Evolutionary conservation across 2,113 vertebrate genomes (phyloP).

Genomic region (Emydura subglobosa): DNA sequence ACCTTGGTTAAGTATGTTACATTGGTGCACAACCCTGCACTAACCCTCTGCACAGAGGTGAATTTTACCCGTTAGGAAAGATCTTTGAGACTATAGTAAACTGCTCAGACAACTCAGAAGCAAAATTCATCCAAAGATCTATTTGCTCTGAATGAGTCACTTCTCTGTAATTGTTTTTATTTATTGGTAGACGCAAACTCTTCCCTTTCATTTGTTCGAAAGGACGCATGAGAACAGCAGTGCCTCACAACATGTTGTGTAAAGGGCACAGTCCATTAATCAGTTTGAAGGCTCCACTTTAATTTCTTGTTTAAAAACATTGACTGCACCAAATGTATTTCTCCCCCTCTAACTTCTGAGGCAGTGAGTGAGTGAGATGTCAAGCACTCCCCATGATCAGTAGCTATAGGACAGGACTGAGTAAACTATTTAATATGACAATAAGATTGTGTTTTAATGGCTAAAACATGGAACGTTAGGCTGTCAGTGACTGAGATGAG

Average conservation of each 20-base stretch:
- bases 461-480: background rate
- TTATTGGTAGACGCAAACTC: rapidly evolving
- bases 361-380: background rate
- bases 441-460: background rate
- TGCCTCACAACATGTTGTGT: background rate
- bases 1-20: background rate
- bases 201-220: background rate
- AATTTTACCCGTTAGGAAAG: background rate
- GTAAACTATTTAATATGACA: background rate
- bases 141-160: background rate
- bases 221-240: background rate
- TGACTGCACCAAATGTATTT: background rate
- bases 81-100: background rate
- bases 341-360: background rate
- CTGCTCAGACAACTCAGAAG: background rate
- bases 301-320: background rate
- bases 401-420: background rate
- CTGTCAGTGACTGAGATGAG: background rate
- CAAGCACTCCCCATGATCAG: background rate
- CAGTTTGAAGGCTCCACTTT: background rate
- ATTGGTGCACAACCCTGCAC: background rate
- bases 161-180: rapidly evolving
- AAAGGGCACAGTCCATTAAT: rapidly evolving
- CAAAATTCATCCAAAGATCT: background rate
- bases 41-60: background rate